Base-by-base conservation (phyloP, 2,113 vertebrate species). In the Chinchilla lanigera region DNA sequence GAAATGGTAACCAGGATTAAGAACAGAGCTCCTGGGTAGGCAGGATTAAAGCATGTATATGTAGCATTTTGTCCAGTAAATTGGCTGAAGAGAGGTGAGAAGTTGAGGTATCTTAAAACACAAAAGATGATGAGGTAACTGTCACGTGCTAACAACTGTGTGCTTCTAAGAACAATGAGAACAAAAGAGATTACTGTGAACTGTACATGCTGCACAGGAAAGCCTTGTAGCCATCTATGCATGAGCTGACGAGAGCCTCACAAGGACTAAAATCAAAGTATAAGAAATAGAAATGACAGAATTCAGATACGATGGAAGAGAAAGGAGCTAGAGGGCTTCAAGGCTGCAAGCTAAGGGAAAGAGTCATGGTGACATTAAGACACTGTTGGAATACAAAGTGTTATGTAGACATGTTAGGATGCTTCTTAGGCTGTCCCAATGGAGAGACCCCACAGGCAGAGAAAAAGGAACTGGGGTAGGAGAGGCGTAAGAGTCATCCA, bases 101-200 rank as follows among this genome's bases (percentile, higher is more conserved):
- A 80, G 26, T 24, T 44, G 24, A 75, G 78, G n/a, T 86, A 88
- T 90, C 86, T 80, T 67, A 35, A 87, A 84, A 89, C 83, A 93
- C 60, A 95, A 84, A 69, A 75, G 91, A 95, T 73, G 9, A 50
- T 50, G 14, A 60, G 41, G 89, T 95, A 82, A 80, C 38, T 30
- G 63, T 89, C 73, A 41, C 38, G 41, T 22, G 26, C 44, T 52
- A 90, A 38, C 3, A 14, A 77, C 1, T 67, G 20, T 63, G 56
- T 90, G 61, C 81, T 86, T 67, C 67, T 75, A 81, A 88, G n/a
- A 71, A 92, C 67, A 26, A 63, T n/a, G 56, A n/a, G 67, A 83
- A 89, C 54, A 73, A 61, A 93, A 60, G 28, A 61, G 52, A 80
- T 47, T 77, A 5, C 54, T 93, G 50, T 44, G 63, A 78, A 56